These are phyloP conservation scores for Linnaemya vulpina DNA, from an alignment of 2,888 invertebrate species.

Conservation along the genomic window DNA sequence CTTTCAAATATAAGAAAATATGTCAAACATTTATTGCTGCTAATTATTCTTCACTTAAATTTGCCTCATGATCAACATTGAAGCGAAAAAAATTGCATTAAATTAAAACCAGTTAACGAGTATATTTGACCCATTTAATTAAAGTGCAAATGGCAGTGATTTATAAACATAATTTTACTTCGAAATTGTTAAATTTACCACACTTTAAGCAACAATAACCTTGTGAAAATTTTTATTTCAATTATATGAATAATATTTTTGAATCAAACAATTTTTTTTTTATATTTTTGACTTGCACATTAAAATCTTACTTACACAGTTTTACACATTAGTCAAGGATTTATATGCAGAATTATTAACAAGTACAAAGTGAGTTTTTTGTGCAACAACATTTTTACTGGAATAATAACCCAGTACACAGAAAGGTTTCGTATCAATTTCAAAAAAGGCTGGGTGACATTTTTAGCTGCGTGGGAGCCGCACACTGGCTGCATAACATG, in stretches of 20 bases:
- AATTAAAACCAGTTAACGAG: background rate
- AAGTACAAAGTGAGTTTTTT: constrained; percentile 24
- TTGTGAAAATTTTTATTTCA: constrained; percentile 11
- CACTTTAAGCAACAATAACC: constrained; percentile 23
- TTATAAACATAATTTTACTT: constrained; percentile 6
- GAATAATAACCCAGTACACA: constrained; percentile 1
- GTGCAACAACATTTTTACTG: constrained; percentile 31
- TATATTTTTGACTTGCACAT: constrained; percentile 5
- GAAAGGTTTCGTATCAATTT: no score
- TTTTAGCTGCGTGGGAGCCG: no score
- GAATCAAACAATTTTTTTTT: background rate
- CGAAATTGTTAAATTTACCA: constrained; percentile 24
- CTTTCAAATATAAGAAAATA: no score
- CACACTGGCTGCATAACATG: no score
- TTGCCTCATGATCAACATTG: no score
- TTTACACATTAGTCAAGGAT: constrained; percentile 57
- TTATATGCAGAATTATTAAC: constrained; percentile 43
- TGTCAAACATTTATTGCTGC: no score
- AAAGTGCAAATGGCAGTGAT: constrained; percentile 16
- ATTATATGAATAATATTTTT: constrained; percentile 16
- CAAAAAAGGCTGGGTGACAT: no score
- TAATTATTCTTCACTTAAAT: no score
- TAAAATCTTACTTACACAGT: constrained; percentile 20
- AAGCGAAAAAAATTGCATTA: no score
- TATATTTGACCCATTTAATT: background rate